Evolutionary conservation across 2,888 invertebrate genomes (phyloP).

Genomic region (Plusia festucae): DNA sequence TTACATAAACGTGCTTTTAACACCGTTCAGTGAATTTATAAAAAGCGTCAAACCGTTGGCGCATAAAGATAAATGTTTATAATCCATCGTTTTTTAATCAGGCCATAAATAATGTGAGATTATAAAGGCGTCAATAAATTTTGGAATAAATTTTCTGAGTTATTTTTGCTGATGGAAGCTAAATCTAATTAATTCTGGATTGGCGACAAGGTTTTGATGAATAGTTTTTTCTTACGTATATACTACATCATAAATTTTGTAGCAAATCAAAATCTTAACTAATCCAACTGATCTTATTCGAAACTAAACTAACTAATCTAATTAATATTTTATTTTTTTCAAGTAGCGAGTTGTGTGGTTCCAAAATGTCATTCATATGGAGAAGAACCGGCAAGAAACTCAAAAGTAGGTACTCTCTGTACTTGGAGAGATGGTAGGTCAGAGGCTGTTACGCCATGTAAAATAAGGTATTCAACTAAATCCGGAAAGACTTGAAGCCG

Average conservation of each 20-base stretch:
- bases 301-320: too few species aligned
- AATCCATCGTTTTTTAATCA: slow-evolving; percentile 33
- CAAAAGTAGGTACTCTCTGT: too few species aligned
- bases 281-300: too few species aligned
- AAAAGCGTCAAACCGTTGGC: slow-evolving; percentile 37
- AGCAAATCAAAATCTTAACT: too few species aligned
- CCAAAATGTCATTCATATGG: too few species aligned
- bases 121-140: slow-evolving; percentile 18
- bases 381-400: too few species aligned
- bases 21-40: slow-evolving; percentile 45
- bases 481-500: too few species aligned
- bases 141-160: slow-evolving; percentile 5
- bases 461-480: too few species aligned
- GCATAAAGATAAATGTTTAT: slow-evolving; percentile 38
- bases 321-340: too few species aligned
- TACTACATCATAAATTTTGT: slow-evolving; percentile 21
- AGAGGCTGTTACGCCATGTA: too few species aligned
- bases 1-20: slow-evolving; percentile 55
- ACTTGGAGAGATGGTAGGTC: too few species aligned
- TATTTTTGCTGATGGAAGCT: slow-evolving; percentile 13
- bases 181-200: slow-evolving; percentile 18
- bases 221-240: slow-evolving; percentile 28
- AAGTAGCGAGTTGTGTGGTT: too few species aligned
- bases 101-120: slow-evolving; percentile 34
- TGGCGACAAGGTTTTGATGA: slow-evolving; percentile 35